Base-by-base conservation (phyloP, 2,797 vertebrate genomes). In the Hoplostethus mediterraneus region DNA sequence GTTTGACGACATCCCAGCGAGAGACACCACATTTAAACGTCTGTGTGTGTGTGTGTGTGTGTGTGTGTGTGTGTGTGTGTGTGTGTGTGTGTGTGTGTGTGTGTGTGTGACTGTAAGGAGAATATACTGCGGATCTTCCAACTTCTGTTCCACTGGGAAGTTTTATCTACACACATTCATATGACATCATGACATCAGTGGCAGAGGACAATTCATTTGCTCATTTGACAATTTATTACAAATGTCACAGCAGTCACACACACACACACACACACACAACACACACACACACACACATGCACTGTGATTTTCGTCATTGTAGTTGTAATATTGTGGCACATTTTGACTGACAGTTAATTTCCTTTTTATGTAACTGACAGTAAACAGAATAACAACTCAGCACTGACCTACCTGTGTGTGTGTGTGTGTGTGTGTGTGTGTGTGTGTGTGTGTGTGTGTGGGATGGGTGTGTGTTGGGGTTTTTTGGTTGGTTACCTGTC, bases 401-500 rank as follows among this genome's bases (percentile, higher is more conserved):
- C 75, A 62, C 48, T 80, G 75, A 83, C 75, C 74, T 47, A 9
- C 9, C 42, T 51, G 14, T 51, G 14, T 51, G 48, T 51, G 48
- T 47, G 45, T 47, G 45, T 47, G 45, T 51, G 48, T 51, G 48
- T 51, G 66, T 52, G 64, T 48, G 55, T 57, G 59, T 28, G 57
- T 52, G 30, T 48, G 40, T 30, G 67, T 67, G 48, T 40, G 52
- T 54, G 38, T 63, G 55, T 64, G 62, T 58, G 54, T 66, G 40
- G n/a, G n/a, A n/a, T n/a, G n/a, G n/a, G 55, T 64, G 62, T 58
- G 54, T 66, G 40, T 47, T 53, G 79, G 84, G 85, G 73, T 66
- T 88, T 90, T 87, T 81, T 63, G n/a, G 16, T 56, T 89, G 84
- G 80, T 84, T 83, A 85, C 66, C 72, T 89, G 91, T 47, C 87